A percentile compares a stretch with the other conserved stretches of the same genome.
phyloP scores from a whole-genome alignment of 1,140 invertebrate species.

The Psix sp. region DNA sequence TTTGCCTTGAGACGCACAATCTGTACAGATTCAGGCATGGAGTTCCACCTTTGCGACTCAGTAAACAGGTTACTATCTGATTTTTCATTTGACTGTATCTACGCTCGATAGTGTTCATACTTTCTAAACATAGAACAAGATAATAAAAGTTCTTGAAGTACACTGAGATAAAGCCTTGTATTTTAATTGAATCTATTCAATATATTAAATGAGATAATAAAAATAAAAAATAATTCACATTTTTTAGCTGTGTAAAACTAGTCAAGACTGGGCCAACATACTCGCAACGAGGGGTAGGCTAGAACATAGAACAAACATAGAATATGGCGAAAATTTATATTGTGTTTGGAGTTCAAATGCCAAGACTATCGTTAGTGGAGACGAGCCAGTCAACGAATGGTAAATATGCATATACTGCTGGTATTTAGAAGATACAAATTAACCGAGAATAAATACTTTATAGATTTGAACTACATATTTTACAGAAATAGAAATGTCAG shows the following conservation, averaged over 20 bases:
- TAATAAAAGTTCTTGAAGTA: too few species aligned
- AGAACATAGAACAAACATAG: constrained; percentile 85
- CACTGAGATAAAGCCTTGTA: constrained; percentile 14
- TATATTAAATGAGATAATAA: not conserved
- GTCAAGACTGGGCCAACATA: constrained; percentile 89
- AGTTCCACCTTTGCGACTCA: constrained; percentile 82
- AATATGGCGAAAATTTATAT: constrained; percentile 91
- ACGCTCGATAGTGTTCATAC: not conserved
- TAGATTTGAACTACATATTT: constrained; percentile 10
- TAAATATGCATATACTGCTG: constrained; percentile 61
- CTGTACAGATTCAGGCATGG: constrained; percentile 84
- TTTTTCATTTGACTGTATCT: constrained; percentile 7
- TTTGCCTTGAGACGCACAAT: constrained; percentile 86
- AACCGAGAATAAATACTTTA: not conserved
- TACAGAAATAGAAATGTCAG: constrained; percentile 1
- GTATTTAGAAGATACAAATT: constrained; percentile 12
- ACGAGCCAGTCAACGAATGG: constrained; percentile 87
- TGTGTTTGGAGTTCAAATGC: constrained; percentile 85
- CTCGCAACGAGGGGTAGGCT: constrained; percentile 82
- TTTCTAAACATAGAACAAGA: not conserved
- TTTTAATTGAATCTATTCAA: constrained; percentile 14
- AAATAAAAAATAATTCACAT: not conserved
- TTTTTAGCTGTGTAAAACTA: constrained; percentile 81
- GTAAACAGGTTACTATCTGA: constrained; percentile 80
- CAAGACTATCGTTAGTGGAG: constrained; percentile 81